A percentile compares a stretch with the other conserved stretches of the same genome.
Evolutionary conservation across 2,888 invertebrate species (phyloP).

Genomic region (Glyphotaelius pellucidus): DNA sequence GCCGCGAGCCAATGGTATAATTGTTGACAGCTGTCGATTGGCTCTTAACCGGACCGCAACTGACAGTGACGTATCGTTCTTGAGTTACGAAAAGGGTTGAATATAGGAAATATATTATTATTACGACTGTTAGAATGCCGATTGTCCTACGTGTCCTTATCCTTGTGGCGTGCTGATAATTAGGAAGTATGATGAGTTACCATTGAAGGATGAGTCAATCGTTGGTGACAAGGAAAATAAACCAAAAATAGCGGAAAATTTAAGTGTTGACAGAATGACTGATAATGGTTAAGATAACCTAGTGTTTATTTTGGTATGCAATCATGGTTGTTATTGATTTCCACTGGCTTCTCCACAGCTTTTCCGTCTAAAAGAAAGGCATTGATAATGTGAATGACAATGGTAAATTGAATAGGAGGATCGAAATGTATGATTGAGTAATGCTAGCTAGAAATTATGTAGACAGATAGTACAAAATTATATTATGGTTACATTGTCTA

Average conservation of each 20-base stretch:
- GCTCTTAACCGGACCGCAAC: neutral
- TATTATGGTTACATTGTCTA: too few species aligned
- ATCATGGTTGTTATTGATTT: too few species aligned
- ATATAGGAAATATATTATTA: neutral
- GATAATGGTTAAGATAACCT: neutral
- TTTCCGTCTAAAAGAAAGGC: too few species aligned
- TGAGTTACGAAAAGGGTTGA: neutral
- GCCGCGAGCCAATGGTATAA: neutral
- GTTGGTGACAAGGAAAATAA: neutral
- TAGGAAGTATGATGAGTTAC: neutral
- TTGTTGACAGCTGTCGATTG: neutral
- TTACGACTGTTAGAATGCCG: neutral
- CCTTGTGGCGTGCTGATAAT: neutral
- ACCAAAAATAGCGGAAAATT: neutral
- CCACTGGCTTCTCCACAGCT: too few species aligned
- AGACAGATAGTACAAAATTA: too few species aligned
- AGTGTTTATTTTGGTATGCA: too few species aligned
- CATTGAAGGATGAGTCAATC: neutral
- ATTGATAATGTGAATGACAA: too few species aligned
- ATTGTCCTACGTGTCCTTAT: too few species aligned
- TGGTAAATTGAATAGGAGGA: too few species aligned
- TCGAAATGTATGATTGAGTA: too few species aligned
- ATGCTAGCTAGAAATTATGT: too few species aligned
- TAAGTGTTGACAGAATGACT: neutral
- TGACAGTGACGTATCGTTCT: constrained; percentile 10